Evolutionary conservation across 2,888 invertebrate species (phyloP).

Genomic region (Apodemia mormo): DNA sequence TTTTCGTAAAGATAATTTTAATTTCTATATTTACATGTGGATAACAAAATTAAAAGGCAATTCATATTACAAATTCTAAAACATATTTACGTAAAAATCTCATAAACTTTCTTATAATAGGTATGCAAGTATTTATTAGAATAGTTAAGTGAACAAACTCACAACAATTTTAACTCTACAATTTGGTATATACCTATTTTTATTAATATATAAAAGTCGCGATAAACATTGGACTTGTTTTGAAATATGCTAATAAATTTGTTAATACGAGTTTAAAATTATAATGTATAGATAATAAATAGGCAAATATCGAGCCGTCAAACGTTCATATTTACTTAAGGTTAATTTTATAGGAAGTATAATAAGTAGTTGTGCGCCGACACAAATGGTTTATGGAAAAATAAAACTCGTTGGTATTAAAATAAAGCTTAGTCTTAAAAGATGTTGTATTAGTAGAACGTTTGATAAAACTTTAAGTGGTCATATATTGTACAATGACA

Average conservation of each 20-base stretch:
- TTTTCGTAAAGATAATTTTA: too few species aligned
- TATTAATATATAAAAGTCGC: neutral
- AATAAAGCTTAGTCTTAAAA: conserved; percentile 37
- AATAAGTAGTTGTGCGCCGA: conserved; percentile 26
- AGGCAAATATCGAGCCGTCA: conserved; percentile 30
- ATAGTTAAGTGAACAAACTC: neutral
- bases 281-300: conserved; percentile 27
- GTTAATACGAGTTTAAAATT: conserved; percentile 16
- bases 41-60: too few species aligned
- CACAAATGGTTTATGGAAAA: conserved; percentile 23
- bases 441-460: conserved; percentile 38
- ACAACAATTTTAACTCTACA: conserved; percentile 4
- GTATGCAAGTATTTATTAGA: neutral
- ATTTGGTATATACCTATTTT: neutral
- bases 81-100: neutral
- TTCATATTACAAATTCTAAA: neutral
- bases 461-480: conserved; percentile 47
- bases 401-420: conserved; percentile 31
- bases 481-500: conserved; percentile 57
- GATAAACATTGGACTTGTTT: neutral
- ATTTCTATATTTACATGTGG: too few species aligned
- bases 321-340: conserved; percentile 41
- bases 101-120: neutral
- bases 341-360: conserved; percentile 33
- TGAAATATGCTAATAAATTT: conserved; percentile 8